Evolutionary conservation across 1,140 invertebrate genomes (phyloP).

Genomic region (Ladona fulva): DNA sequence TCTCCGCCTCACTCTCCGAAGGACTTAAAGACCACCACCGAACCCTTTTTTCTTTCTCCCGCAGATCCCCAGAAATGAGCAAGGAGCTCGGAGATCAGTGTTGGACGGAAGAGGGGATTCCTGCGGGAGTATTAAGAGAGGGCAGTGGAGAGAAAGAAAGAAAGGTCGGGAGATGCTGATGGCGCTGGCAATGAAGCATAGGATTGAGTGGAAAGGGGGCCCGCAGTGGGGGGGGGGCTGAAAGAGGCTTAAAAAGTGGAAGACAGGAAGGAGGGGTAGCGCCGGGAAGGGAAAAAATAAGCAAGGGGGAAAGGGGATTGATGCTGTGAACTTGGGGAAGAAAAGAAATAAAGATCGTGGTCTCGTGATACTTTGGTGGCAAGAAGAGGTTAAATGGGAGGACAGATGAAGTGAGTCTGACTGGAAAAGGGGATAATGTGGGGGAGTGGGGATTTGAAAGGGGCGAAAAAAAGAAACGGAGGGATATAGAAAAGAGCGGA

Average conservation of each 20-base stretch:
- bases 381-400: slow-evolving; percentile 5
- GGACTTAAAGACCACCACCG: too few species aligned
- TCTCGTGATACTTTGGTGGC: neutral
- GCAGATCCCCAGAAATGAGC: too few species aligned
- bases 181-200: neutral
- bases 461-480: neutral
- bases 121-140: neutral
- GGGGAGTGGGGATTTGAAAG: neutral
- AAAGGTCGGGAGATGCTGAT: neutral
- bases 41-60: too few species aligned
- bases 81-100: too few species aligned
- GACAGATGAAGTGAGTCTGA: neutral
- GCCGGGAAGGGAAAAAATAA: neutral
- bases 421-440: neutral
- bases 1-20: too few species aligned
- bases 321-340: slow-evolving; percentile 7
- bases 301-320: neutral
- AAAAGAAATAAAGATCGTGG: neutral
- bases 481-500: neutral
- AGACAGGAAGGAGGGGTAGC: neutral
- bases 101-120: too few species aligned
- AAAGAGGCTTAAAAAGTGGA: neutral
- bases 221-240: neutral
- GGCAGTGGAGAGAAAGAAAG: neutral
- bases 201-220: neutral